These are phyloP conservation scores for Empis livida DNA, from an alignment of 2,888 invertebrate genomes.

Conservation along the genomic window DNA sequence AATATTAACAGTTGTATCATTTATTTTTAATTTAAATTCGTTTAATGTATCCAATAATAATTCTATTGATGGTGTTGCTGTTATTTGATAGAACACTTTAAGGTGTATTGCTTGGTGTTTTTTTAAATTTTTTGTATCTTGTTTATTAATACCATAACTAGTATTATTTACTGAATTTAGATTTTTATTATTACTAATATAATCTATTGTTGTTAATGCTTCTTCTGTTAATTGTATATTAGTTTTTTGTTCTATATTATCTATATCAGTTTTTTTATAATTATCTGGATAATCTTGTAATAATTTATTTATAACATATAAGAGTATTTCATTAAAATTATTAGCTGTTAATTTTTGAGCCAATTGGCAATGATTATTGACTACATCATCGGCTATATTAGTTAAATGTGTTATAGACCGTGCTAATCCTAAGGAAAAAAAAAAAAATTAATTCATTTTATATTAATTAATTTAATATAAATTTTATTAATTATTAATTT, in stretches of 20 bases:
- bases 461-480: neutral
- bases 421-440: conserved; percentile 25
- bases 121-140: conserved; percentile 17
- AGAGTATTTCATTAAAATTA: conserved; percentile 42
- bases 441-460: neutral
- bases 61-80: conserved; percentile 38
- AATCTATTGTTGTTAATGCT: conserved; percentile 11
- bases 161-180: neutral
- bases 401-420: conserved; percentile 35
- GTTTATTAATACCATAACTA: neutral
- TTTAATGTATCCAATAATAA: conserved; percentile 34
- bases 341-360: conserved; percentile 36
- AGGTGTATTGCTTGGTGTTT: conserved; percentile 53
- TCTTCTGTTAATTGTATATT: neutral
- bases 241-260: neutral
- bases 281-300: conserved; percentile 31
- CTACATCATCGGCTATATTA: conserved; percentile 33
- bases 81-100: conserved; percentile 64
- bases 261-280: neutral
- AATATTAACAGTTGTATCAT: conserved; percentile 39
- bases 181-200: neutral
- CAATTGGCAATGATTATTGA: conserved; percentile 27
- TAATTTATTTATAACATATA: conserved; percentile 40
- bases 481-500: neutral
- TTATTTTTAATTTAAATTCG: conserved; percentile 38